Base-by-base conservation (phyloP, 2,113 vertebrate genomes). In the Saccopteryx bilineata region DNA sequence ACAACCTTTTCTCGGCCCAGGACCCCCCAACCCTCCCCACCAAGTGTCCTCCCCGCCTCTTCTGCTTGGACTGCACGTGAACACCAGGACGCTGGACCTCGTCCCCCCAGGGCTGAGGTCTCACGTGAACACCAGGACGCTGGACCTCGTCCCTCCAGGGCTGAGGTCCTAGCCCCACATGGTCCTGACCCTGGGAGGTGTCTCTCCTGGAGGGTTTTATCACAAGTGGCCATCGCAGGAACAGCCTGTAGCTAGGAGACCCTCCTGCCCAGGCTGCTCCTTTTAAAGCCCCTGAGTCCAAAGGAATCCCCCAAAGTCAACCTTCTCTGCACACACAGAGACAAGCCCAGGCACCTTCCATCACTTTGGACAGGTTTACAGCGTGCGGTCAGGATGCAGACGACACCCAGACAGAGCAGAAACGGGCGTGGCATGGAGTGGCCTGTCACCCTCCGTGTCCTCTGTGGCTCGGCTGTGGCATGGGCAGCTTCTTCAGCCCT, bases 21-120 rank as follows among this genome's bases (percentile, higher is more conserved):
- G 12, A 24, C 50, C 21, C 50, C 60, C 46, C 31, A 9, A 24
- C 8, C 88, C 26, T 1, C 12, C 19, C 28, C 1, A 50, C 65
- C 3, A 1, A 24, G 63, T 17, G 7, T 19, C 54, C 28, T 24
- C 28, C 54, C 28, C 1, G 7, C 10, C 31, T 28, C 71, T 11
- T 17, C 46, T 3, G 75, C 66, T 17, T 0, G 1, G 60, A n/a
- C 24, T 48, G 14, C 58, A 11, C 1, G 7, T n/a, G 48, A 56
- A 48, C 9, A 19, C 24, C 2, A 5, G 10, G 56, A 61, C 1
- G 5, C 15, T 26, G 3, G 61, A 54, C 39, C 4, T 10, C 0
- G 0, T 24, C 12, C 19, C 15, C 15, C 46, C n/a, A n/a, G n/a
- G n/a, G n/a, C n/a, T n/a, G n/a, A n/a, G n/a, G n/a, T n/a, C n/a